phyloP scores from a whole-genome alignment of 2,888 invertebrate genomes.

The Cataglyphis livida region DNA sequence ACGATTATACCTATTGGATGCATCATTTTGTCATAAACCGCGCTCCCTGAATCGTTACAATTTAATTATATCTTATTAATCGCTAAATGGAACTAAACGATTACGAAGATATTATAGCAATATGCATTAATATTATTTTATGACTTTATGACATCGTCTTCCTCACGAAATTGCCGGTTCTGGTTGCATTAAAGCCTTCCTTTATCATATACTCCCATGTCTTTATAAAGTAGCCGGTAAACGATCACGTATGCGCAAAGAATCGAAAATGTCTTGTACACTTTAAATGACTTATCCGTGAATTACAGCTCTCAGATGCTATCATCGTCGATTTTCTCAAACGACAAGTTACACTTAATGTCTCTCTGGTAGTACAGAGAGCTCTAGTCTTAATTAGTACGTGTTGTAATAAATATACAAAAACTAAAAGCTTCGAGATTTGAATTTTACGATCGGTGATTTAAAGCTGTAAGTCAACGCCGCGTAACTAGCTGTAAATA shows the following conservation, averaged over 20 bases:
- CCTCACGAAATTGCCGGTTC: not conserved
- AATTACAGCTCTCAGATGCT: conserved; percentile 2
- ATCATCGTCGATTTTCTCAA: conserved; percentile 59
- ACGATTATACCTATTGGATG: not conserved
- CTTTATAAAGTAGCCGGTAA: conserved; percentile 10
- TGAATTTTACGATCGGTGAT: not conserved
- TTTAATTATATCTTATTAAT: conserved; percentile 29
- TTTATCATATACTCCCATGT: not conserved
- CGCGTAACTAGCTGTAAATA: not conserved
- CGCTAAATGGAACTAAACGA: not conserved
- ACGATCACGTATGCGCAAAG: not conserved
- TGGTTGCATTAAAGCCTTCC: conserved; percentile 1
- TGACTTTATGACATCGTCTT: not conserved
- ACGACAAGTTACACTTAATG: conserved; percentile 21
- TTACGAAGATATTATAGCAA: conserved; percentile 5
- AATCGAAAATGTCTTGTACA: not conserved
- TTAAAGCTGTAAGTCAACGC: not conserved
- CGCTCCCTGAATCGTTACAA: not conserved
- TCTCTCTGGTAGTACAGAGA: conserved; percentile 7
- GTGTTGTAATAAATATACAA: not conserved
- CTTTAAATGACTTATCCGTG: not conserved
- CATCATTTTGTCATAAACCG: not conserved
- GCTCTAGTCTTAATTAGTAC: conserved; percentile 15
- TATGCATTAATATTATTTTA: conserved; percentile 7
- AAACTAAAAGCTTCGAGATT: not conserved